phyloP scores from a whole-genome alignment of 1,140 invertebrate species.

The Triops longicaudatus region DNA sequence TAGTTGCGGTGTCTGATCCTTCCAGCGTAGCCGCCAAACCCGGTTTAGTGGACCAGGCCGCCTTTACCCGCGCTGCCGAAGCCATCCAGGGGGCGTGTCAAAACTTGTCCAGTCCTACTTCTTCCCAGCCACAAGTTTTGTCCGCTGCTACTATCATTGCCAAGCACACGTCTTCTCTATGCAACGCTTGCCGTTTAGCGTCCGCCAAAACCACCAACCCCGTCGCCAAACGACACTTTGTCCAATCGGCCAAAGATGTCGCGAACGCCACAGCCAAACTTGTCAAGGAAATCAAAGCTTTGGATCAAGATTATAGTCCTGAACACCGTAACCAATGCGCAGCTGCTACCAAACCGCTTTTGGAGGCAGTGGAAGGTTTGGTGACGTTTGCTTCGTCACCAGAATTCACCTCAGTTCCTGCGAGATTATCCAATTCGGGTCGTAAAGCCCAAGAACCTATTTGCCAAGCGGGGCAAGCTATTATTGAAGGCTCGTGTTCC shows the following conservation, averaged over 20 bases:
- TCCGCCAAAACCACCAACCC: slow-evolving; percentile 87
- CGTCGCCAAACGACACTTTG: slow-evolving; percentile 90
- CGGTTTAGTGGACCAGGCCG: slow-evolving; percentile 83
- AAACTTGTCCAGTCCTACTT: slow-evolving; percentile 62
- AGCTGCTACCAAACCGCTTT: slow-evolving; percentile 70
- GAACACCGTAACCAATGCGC: slow-evolving; percentile 65
- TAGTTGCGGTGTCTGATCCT: slow-evolving; percentile 86
- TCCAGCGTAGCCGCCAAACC: slow-evolving; percentile 80
- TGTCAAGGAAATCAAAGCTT: slow-evolving; percentile 87
- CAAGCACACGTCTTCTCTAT: slow-evolving; percentile 90
- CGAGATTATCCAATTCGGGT: slow-evolving; percentile 74
- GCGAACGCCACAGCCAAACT: slow-evolving; percentile 90
- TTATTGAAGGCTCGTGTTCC: slow-evolving; percentile 72
- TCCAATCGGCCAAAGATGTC: slow-evolving; percentile 94
- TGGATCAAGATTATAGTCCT: slow-evolving; percentile 74
- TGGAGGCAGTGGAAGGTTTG: slow-evolving; percentile 86
- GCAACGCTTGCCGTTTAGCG: slow-evolving; percentile 86
- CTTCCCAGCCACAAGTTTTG: slow-evolving; percentile 74
- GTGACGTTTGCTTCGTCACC: slow-evolving; percentile 85
- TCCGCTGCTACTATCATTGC: slow-evolving; percentile 88
- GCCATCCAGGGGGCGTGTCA: slow-evolving; percentile 83
- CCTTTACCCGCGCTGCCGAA: slow-evolving; percentile 72
- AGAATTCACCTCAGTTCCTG: slow-evolving; percentile 85
- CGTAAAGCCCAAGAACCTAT: slow-evolving; percentile 77
- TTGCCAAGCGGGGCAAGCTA: slow-evolving; percentile 64